Conservation (phyloP, 2,797 vertebrate species). For the Cirrhinus molitorella region DNA sequence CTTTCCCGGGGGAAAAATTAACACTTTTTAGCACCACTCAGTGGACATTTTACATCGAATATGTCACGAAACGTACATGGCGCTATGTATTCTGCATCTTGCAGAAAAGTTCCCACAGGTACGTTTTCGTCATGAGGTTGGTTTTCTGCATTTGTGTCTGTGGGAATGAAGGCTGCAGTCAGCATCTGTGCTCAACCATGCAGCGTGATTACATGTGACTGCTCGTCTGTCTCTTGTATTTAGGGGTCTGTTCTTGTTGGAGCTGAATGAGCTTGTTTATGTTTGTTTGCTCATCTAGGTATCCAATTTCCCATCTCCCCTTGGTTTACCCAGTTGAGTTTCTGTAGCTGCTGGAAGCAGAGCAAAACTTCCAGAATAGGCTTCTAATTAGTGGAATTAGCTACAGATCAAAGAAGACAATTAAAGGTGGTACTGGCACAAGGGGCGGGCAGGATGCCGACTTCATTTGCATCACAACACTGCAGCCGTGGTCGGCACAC, state of each 20-base stretch:
- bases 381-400: conserved; percentile 87
- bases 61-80: no score
- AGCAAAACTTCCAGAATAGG: conserved; percentile 77
- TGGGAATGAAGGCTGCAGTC: conserved; percentile 45
- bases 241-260: conserved; percentile 46
- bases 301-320: conserved; percentile 15
- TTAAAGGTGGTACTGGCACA: conserved; percentile 84
- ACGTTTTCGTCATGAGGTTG: no score
- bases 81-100: no score
- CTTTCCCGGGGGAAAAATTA: no score
- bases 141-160: conserved; percentile 25
- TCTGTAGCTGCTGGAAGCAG: conserved; percentile 64
- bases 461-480: conserved; percentile 91
- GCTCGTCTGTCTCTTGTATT: conserved; percentile 65
- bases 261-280: conserved; percentile 48
- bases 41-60: no score
- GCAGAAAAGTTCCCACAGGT: no score
- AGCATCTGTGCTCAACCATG: conserved; percentile 65
- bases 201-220: conserved; percentile 58
- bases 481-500: conserved; percentile 82
- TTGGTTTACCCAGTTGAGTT: conserved; percentile 37
- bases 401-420: conserved; percentile 92
- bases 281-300: conserved; percentile 33
- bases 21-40: no score
- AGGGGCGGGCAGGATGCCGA: conserved; percentile 81